Evolutionary conservation across 2,797 vertebrate genomes (phyloP).

Genomic region (Sebastes iracundus): DNA sequence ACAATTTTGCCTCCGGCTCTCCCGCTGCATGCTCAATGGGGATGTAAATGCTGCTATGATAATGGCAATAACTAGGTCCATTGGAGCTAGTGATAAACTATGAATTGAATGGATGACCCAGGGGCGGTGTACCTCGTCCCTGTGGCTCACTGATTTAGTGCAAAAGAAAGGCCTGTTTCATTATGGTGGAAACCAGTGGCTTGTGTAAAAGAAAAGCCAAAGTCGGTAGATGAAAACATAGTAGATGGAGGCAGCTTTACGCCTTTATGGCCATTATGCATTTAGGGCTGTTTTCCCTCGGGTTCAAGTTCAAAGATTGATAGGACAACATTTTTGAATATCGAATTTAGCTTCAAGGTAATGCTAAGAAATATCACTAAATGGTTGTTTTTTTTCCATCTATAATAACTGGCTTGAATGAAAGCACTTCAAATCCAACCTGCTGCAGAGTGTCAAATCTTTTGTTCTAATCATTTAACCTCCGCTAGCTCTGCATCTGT

Average conservation of each 20-base stretch:
- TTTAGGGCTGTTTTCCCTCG: constrained; percentile 50
- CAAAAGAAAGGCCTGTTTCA: constrained; percentile 59
- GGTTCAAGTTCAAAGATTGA: constrained; percentile 50
- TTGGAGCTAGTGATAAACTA: constrained; percentile 80
- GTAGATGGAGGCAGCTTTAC: constrained; percentile 48
- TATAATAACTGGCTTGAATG: constrained; percentile 16
- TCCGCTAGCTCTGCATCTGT: constrained; percentile 22
- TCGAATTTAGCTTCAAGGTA: constrained; percentile 49
- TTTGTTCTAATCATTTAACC: constrained; percentile 32
- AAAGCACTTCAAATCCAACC: constrained; percentile 38
- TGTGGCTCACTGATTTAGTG: constrained; percentile 73
- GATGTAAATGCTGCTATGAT: constrained; percentile 84
- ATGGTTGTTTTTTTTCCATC: constrained; percentile 41
- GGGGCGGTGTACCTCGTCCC: constrained; percentile 66
- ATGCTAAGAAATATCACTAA: constrained; percentile 21
- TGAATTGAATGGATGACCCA: constrained; percentile 79
- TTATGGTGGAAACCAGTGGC: constrained; percentile 64
- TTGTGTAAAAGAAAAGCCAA: constrained; percentile 62
- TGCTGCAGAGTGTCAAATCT: not conserved
- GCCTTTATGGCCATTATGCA: constrained; percentile 54
- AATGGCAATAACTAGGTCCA: constrained; percentile 83
- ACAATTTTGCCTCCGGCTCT: constrained; percentile 76
- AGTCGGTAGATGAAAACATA: constrained; percentile 59
- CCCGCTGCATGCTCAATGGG: constrained; percentile 75
- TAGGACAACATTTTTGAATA: constrained; percentile 52